Base-by-base conservation (phyloP, 2,888 invertebrate species). In the Gymnoscelis rufifasciata region DNA sequence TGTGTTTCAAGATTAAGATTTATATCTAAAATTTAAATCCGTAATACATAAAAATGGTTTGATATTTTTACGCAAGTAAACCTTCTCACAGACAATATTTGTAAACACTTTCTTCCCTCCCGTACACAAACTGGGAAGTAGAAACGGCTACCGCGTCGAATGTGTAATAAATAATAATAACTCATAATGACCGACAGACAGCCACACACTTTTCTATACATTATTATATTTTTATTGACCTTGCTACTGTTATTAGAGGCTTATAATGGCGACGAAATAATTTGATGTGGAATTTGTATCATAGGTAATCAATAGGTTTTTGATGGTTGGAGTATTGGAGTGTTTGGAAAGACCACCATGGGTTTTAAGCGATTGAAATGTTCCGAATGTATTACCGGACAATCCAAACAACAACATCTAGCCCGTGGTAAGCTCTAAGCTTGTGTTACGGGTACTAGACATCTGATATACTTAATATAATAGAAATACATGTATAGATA, bases 161-260 rank as follows among this genome's bases (percentile, higher is more conserved):
- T 77, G 70, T 59, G 68, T 79, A 80, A 81, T 78, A 68, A 65
- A 63, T 33, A 44, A 56, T 68, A 71, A 73, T 73, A n/a, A n/a
- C n/a, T n/a, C n/a, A n/a, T n/a, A 35, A 23, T 19, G 5, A 19
- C 19, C 2, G 60, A 66, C 58, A 41, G 35, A 64, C 60, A 61
- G 64, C 58, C 41, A 44, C 43, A 51, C 42, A 68, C 68, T 70
- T 71, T 71, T 44, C n/a, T 64, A 56, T 61, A 57, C 55, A 59
- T 59, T 55, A 56, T 41, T 42, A 43, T 40, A 49, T 57, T 56
- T n/a, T 43, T 52, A 45, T 38, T 43, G 52, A 48, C 45, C 47
- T 41, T 26, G 27, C 43, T 53, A 52, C 44, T 54, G 49, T 49
- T 49, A 49, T 49, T 50, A 50, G 5, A 10, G 23, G 12, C 13